Percentiles rank a stretch among this genome's conserved stretches.
Conservation (phyloP, 1,140 invertebrate genomes). For the Hyles vespertilio region DNA sequence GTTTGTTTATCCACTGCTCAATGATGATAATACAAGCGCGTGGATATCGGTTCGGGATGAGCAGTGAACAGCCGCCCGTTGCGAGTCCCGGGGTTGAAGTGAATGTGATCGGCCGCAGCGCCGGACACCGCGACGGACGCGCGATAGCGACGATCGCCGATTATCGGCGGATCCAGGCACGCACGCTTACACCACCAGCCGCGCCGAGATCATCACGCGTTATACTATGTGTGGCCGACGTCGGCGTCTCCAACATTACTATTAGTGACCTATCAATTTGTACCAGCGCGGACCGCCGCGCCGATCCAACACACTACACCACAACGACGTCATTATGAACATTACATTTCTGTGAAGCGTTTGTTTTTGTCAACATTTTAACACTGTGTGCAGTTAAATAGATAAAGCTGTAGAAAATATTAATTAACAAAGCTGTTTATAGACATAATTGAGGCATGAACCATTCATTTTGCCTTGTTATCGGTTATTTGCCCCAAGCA, state of each 20-base stretch:
- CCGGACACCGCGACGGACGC: constrained; percentile 58
- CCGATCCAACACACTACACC: background rate
- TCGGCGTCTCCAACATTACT: background rate
- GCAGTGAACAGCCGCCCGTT: constrained; percentile 31
- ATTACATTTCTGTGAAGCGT: constrained; percentile 5
- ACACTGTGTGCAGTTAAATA: constrained; percentile 29
- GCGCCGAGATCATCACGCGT: constrained; percentile 15
- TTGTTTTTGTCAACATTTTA: constrained; percentile 35
- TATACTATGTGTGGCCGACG: background rate
- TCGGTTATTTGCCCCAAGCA: constrained; percentile 55
- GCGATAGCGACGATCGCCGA: constrained; percentile 61
- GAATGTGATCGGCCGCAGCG: constrained; percentile 31
- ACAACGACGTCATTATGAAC: constrained; percentile 5
- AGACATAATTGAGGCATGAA: constrained; percentile 43
- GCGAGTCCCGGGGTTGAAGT: constrained; percentile 44
- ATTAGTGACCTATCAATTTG: constrained; percentile 2
- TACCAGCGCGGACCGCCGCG: background rate
- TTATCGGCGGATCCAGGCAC: constrained; percentile 51
- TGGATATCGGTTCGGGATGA: constrained; percentile 25
- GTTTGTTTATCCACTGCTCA: constrained; percentile 11
- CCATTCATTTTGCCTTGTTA: constrained; percentile 62
- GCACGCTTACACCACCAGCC: constrained; percentile 28
- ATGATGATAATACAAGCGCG: constrained; percentile 8
- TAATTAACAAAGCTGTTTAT: constrained; percentile 64
- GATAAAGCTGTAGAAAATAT: constrained; percentile 48